Evolutionary conservation across 2,113 vertebrate species (phyloP).

Genomic region (Aegotheles bennettii): DNA sequence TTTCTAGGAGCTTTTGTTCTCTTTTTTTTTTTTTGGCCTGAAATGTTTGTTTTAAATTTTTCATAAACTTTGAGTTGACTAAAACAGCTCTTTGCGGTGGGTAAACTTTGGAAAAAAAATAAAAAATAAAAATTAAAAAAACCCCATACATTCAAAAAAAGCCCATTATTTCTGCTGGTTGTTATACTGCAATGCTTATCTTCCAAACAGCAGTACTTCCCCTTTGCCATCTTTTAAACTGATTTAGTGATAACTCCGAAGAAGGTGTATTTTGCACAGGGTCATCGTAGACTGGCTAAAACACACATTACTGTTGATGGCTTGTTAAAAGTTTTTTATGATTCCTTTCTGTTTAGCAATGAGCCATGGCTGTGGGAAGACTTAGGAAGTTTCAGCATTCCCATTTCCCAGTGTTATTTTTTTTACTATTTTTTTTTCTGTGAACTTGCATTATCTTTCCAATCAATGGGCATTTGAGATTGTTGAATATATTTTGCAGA

Average conservation of each 20-base stretch:
- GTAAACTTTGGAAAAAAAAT: neutral
- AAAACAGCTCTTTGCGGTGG: neutral
- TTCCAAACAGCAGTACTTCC: neutral
- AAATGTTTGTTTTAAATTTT: neutral
- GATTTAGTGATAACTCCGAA: neutral
- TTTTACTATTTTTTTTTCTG: neutral
- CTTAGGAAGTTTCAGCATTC: neutral
- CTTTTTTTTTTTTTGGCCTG: neutral
- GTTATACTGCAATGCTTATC: neutral
- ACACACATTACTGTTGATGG: neutral
- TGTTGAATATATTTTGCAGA: neutral
- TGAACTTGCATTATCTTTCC: neutral
- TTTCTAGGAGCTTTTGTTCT: neutral
- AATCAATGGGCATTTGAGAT: neutral
- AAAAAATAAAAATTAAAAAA: too few species aligned
- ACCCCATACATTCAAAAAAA: too few species aligned
- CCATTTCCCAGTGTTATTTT: neutral
- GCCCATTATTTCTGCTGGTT: neutral
- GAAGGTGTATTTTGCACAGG: neutral
- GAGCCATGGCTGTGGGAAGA: neutral
- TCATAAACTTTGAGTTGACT: neutral
- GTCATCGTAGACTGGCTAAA: neutral
- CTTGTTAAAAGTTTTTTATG: neutral
- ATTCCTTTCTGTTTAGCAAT: neutral
- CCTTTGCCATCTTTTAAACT: neutral